Percentiles rank a stretch among this genome's conserved stretches.
phyloP scores from a whole-genome alignment of 2,113 vertebrate species.

The Lepus europaeus region DNA sequence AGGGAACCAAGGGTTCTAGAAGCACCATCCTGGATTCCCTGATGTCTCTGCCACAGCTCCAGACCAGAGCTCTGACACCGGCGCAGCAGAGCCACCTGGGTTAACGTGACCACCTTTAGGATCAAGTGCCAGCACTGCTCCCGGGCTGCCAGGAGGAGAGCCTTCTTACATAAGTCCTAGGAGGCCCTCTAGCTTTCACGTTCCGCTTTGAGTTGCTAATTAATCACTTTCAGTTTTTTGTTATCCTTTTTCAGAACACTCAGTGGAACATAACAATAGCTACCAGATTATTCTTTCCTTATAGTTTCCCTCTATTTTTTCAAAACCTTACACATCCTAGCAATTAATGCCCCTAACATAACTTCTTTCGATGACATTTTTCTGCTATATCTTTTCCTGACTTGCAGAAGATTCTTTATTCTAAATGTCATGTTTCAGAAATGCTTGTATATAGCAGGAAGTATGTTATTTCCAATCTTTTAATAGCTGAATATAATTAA shows the following conservation, averaged over 20 bases:
- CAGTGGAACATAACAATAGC: background rate
- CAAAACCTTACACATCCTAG: background rate
- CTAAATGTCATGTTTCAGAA: background rate
- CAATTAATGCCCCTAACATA: background rate
- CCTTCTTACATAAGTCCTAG: background rate
- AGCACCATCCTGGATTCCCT: background rate
- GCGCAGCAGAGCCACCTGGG: background rate
- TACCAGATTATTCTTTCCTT: background rate
- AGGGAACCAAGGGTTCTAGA: background rate
- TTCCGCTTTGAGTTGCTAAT: background rate
- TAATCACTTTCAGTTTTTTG: background rate
- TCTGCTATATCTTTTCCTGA: background rate
- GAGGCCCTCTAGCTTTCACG: background rate
- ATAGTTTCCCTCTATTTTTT: background rate
- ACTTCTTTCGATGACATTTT: slow-evolving; percentile 15
- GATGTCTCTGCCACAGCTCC: background rate
- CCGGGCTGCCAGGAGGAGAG: background rate
- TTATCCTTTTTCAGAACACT: background rate
- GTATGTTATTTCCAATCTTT: slow-evolving; percentile 20
- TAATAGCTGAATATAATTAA: background rate
- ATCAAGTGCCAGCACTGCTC: background rate
- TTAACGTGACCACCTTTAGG: background rate
- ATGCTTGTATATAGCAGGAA: background rate
- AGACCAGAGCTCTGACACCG: background rate
- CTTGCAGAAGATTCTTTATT: background rate